Evolutionary conservation across 1,140 invertebrate genomes (phyloP).

Genomic region (Hypothenemus hampei): DNA sequence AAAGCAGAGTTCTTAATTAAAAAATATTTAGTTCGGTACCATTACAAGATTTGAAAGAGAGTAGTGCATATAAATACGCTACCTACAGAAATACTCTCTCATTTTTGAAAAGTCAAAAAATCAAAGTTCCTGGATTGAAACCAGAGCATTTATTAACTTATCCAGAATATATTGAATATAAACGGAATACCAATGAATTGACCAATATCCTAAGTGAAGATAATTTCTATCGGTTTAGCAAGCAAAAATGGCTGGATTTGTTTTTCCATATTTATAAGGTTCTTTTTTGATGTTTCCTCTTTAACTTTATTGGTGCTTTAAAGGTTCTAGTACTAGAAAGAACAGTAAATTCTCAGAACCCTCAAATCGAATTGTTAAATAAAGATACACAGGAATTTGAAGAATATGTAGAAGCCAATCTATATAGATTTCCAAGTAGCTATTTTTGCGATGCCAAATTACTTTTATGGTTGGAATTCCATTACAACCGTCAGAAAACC

Average conservation of each 20-base stretch:
- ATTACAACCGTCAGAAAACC: constrained; percentile 26
- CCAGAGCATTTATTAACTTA: constrained; percentile 41
- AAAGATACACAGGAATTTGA: constrained; percentile 2
- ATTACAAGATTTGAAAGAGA: constrained; percentile 2
- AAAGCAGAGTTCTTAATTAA: neutral
- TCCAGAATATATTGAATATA: constrained; percentile 36
- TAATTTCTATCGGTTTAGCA: constrained; percentile 37
- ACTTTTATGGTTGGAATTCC: constrained; percentile 28
- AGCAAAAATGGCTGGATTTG: constrained; percentile 46
- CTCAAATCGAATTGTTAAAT: constrained; percentile 11
- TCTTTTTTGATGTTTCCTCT: neutral
- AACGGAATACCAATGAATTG: neutral
- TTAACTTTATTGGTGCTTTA: neutral
- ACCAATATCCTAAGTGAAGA: neutral
- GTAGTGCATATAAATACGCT: constrained; percentile 21
- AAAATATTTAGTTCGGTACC: neutral
- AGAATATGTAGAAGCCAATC: constrained; percentile 3
- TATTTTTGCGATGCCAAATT: constrained; percentile 20
- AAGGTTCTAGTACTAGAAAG: constrained; percentile 6
- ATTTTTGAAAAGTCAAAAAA: constrained; percentile 38
- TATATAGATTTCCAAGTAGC: neutral
- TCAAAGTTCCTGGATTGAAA: constrained; percentile 37
- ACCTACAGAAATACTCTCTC: constrained; percentile 37
- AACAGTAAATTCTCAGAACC: neutral
- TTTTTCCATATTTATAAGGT: constrained; percentile 44